A percentile compares a stretch with the other conserved stretches of the same genome.
Evolutionary conservation across 2,113 vertebrate genomes (phyloP).

Genomic region (Puma concolor): DNA sequence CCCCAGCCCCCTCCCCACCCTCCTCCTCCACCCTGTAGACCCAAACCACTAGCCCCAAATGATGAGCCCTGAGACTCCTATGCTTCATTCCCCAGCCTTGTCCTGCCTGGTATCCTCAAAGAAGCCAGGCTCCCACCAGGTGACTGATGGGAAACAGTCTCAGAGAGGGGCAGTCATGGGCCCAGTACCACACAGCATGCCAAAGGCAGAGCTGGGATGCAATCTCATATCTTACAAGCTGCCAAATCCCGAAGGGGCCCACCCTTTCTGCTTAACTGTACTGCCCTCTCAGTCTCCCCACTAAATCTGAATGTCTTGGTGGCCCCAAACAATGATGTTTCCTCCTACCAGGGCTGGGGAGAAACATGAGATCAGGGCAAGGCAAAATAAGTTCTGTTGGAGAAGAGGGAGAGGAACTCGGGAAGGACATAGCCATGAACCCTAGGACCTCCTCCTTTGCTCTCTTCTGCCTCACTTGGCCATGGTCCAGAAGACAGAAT

Average conservation of each 20-base stretch:
- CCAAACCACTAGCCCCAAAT: slow-evolving; percentile 29
- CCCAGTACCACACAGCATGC: background rate
- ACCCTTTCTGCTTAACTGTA: background rate
- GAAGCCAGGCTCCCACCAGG: background rate
- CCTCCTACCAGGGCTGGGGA: slow-evolving; percentile 1
- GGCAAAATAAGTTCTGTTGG: background rate
- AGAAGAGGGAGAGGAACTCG: background rate
- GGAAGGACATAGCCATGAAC: background rate
- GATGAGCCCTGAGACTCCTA: background rate
- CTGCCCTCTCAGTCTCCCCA: background rate
- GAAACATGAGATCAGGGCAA: background rate
- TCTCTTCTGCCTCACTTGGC: background rate
- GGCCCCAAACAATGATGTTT: background rate
- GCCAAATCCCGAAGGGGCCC: background rate
- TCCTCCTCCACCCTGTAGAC: background rate
- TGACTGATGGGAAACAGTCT: background rate
- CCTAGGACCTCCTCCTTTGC: background rate
- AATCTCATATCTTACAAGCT: background rate
- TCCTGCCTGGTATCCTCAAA: slow-evolving; percentile 21
- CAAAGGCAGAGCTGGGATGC: background rate
- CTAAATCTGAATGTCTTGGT: background rate
- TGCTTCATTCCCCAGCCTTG: background rate
- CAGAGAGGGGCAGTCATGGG: background rate
- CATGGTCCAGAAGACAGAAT: background rate
- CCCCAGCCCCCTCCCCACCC: slow-evolving; percentile 12